These are phyloP conservation scores for Chorisops tibialis DNA, from an alignment of 2,888 invertebrate species.

Conservation along the genomic window DNA sequence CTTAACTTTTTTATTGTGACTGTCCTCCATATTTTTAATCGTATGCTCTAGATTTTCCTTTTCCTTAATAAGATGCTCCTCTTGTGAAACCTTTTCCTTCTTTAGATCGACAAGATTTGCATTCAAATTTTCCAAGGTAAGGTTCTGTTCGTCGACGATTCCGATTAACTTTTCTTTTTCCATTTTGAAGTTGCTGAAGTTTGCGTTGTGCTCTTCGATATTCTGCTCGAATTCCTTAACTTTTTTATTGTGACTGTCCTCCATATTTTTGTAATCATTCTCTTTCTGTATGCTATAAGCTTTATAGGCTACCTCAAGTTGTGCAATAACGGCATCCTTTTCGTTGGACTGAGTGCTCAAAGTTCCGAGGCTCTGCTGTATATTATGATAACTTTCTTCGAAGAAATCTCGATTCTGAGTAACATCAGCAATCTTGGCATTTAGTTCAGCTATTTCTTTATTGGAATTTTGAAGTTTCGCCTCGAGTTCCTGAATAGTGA, in stretches of 20 bases:
- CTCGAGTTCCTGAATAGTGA: conserved; percentile 10
- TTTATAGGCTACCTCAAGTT: not conserved
- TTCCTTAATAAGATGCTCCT: not conserved
- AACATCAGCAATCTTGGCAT: not conserved
- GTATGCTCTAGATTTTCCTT: not conserved
- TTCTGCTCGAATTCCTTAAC: not conserved
- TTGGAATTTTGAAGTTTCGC: not conserved
- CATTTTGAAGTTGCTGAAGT: not conserved
- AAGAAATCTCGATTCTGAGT: not conserved
- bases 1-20: not conserved
- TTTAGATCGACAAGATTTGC: not conserved
- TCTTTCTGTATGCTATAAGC: not conserved
- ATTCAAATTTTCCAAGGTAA: not conserved
- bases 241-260: not conserved
- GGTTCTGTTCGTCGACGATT: not conserved
- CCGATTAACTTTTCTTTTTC: not conserved
- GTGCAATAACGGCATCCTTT: not conserved
- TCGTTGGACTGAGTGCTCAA: not conserved
- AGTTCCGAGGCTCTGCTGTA: not conserved
- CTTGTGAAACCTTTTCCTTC: not conserved
- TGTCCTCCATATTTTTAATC: not conserved
- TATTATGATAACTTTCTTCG: not conserved
- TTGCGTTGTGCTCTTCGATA: not conserved
- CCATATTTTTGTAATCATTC: not conserved
- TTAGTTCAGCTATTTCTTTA: not conserved